Evolutionary conservation across 2,888 invertebrate genomes (phyloP).

Genomic region (Clunio marinus): DNA sequence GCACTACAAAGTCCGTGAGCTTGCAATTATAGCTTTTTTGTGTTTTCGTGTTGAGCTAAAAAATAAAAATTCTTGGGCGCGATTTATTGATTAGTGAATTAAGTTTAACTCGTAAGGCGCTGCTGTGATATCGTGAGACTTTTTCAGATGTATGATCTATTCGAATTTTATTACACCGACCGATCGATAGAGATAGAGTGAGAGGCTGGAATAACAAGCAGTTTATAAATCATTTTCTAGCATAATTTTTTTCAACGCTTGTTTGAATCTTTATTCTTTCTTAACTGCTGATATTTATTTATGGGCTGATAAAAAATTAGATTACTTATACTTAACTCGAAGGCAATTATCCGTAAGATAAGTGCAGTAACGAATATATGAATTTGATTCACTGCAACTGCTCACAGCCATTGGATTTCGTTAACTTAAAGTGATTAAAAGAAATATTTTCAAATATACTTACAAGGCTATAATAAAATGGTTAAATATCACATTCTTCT

Average conservation of each 20-base stretch:
- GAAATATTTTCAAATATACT: neutral
- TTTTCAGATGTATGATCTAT: conserved; percentile 17
- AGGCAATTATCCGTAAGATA: conserved; percentile 14
- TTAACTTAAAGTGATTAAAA: neutral
- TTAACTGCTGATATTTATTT: conserved; percentile 2
- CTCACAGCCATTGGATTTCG: neutral
- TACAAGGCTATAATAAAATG: conserved; percentile 12
- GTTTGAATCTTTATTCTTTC: neutral
- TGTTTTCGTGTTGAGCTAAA: conserved; percentile 19
- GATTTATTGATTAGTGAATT: conserved; percentile 39
- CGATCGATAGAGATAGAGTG: conserved; percentile 3
- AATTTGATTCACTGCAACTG: conserved; percentile 5
- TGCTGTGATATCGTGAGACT: conserved; percentile 20
- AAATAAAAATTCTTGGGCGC: conserved; percentile 7
- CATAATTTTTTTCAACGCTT: conserved; percentile 29
- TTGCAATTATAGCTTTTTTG: conserved; percentile 34
- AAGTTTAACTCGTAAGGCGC: conserved; percentile 16
- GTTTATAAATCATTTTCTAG: conserved; percentile 32
- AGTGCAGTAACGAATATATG: neutral
- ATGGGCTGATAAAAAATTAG: conserved; percentile 39
- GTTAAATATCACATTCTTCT: conserved; percentile 2
- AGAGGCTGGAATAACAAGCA: conserved; percentile 31
- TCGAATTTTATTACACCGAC: conserved; percentile 30
- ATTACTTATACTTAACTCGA: conserved; percentile 22
- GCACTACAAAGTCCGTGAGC: conserved; percentile 34